Percentiles rank a stretch among this genome's conserved stretches.
Evolutionary conservation across 2,113 vertebrate species (phyloP).

Genomic region (Sardina pilchardus): DNA sequence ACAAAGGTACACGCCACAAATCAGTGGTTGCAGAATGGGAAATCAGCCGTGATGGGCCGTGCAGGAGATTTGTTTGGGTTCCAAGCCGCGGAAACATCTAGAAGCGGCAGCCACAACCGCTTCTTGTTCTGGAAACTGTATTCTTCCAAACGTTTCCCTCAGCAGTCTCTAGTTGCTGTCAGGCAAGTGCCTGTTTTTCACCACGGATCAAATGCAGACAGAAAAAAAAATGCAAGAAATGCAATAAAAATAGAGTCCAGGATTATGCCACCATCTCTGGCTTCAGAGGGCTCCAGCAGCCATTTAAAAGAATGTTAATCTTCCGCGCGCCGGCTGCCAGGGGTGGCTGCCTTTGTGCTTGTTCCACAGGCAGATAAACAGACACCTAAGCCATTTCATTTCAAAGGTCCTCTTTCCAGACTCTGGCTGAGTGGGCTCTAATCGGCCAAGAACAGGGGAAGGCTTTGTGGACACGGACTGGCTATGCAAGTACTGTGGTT

Average conservation of each 20-base stretch:
- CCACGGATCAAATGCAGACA: not conserved
- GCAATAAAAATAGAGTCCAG: not conserved
- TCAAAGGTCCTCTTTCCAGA: slow-evolving; percentile 59
- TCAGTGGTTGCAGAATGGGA: slow-evolving; percentile 1
- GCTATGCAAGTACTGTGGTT: slow-evolving; percentile 44
- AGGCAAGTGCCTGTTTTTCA: slow-evolving; percentile 9
- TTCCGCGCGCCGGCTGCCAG: slow-evolving; percentile 41
- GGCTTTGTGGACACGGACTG: slow-evolving; percentile 45
- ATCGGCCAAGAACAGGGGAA: slow-evolving; percentile 50
- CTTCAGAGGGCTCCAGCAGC: slow-evolving; percentile 40
- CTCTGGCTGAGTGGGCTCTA: slow-evolving; percentile 56
- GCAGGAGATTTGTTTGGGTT: not conserved
- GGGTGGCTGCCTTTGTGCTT: slow-evolving; percentile 47
- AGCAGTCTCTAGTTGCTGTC: not conserved
- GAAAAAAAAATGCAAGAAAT: not conserved
- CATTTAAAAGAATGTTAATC: slow-evolving; percentile 55
- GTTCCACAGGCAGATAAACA: slow-evolving; percentile 60
- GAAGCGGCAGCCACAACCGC: not conserved
- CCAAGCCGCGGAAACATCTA: not conserved
- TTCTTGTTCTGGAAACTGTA: not conserved
- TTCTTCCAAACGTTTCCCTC: not conserved
- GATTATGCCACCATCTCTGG: slow-evolving; percentile 34
- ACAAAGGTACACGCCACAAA: not conserved
- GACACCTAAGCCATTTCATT: slow-evolving; percentile 58
- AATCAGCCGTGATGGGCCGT: not conserved